Evolutionary conservation across 2,888 invertebrate species (phyloP).

Genomic region (Philopedon plagiatum): DNA sequence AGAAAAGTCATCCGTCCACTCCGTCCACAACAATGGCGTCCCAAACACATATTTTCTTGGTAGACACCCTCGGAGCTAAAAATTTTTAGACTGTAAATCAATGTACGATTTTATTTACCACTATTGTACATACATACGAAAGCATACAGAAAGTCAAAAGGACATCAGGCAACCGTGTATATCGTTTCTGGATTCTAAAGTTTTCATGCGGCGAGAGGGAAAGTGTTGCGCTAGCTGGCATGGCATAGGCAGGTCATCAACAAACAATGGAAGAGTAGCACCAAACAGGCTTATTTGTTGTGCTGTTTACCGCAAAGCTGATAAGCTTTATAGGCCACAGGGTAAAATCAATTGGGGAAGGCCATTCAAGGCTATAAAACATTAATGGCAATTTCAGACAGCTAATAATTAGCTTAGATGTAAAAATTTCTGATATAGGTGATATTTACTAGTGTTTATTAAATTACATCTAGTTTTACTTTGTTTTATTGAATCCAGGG

Average conservation of each 20-base stretch:
- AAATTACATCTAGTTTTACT: too few species aligned
- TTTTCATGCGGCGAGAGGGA: constrained; percentile 5
- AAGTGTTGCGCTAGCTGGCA: constrained; percentile 12
- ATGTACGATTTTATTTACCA: too few species aligned
- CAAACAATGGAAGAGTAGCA: constrained; percentile 12
- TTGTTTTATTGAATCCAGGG: too few species aligned
- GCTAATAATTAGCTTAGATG: too few species aligned
- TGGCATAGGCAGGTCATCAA: constrained; percentile 7
- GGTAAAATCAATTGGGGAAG: not conserved
- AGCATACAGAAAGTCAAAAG: not conserved
- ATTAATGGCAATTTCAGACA: not conserved
- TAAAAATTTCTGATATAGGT: too few species aligned
- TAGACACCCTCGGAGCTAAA: too few species aligned
- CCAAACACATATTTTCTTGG: too few species aligned
- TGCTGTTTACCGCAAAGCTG: not conserved
- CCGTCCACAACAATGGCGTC: too few species aligned
- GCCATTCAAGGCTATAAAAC: not conserved
- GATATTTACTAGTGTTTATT: too few species aligned
- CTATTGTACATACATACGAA: too few species aligned
- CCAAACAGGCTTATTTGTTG: not conserved
- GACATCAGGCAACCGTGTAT: constrained; percentile 2
- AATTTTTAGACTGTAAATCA: too few species aligned
- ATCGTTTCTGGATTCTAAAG: not conserved
- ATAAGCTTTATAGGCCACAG: constrained; percentile 2
- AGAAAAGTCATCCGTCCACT: too few species aligned